phyloP scores from a whole-genome alignment of 2,888 invertebrate species.

The Hyalella azteca region DNA sequence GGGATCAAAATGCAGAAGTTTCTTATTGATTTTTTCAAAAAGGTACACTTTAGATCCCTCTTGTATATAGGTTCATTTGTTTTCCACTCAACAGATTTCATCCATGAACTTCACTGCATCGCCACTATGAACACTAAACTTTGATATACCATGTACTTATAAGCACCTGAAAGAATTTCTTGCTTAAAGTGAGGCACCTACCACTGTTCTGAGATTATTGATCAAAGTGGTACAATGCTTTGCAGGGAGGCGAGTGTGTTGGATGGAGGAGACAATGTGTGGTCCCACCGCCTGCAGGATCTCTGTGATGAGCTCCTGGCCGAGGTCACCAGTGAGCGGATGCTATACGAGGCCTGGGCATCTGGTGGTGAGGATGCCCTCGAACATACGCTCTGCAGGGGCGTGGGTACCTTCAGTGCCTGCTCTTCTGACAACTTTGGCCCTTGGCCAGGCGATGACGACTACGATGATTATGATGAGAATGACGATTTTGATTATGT shows the following conservation, averaged over 20 bases:
- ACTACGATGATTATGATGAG: conserved; percentile 37
- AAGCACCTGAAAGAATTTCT: too few species aligned
- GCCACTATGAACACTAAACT: too few species aligned
- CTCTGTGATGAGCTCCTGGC: conserved; percentile 35
- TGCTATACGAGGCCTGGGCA: conserved; percentile 26
- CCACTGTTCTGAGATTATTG: too few species aligned
- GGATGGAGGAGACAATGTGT: conserved; percentile 1
- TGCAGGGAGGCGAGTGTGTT: neutral
- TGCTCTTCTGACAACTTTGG: conserved; percentile 18
- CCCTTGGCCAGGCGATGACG: conserved; percentile 33
- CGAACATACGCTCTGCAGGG: conserved; percentile 9
- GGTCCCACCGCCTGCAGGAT: conserved; percentile 36
- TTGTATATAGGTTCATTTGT: too few species aligned
- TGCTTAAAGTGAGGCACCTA: too few species aligned
- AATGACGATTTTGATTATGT: conserved; percentile 18
- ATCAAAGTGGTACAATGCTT: too few species aligned
- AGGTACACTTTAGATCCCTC: too few species aligned
- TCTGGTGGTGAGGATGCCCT: neutral
- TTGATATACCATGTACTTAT: too few species aligned
- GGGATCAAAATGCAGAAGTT: too few species aligned
- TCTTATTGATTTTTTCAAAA: too few species aligned
- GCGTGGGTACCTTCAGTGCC: conserved; percentile 23
- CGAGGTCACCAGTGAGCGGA: neutral
- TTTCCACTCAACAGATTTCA: too few species aligned
- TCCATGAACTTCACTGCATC: too few species aligned